Evolutionary conservation across 2,888 invertebrate species (phyloP).

Genomic region (Drosophila maculinotata): DNA sequence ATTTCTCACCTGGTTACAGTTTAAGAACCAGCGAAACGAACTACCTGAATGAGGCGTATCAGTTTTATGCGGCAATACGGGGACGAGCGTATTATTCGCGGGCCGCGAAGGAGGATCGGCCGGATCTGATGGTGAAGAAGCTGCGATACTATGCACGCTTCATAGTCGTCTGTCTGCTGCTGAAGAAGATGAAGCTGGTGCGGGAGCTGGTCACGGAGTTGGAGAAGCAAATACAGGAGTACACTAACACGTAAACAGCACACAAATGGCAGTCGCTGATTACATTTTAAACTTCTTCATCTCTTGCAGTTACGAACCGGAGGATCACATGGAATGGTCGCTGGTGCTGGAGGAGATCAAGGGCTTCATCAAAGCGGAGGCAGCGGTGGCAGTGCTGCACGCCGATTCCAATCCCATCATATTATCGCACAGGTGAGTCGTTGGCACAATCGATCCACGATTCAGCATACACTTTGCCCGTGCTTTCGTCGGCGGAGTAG

Average conservation of each 20-base stretch:
- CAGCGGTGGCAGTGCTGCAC: conserved; percentile 94
- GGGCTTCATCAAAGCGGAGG: conserved; percentile 96
- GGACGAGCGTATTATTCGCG: conserved; percentile 97
- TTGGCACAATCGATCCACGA: conserved; percentile 52
- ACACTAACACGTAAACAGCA: conserved; percentile 90
- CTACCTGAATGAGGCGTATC: conserved; percentile 97
- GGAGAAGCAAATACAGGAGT: conserved; percentile 97
- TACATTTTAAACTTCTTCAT: conserved; percentile 6
- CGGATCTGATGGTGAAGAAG: conserved; percentile 98
- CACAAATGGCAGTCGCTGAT: conserved; percentile 20
- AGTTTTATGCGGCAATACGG: conserved; percentile 97
- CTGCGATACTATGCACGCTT: conserved; percentile 97
- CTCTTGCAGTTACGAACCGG: conserved; percentile 92
- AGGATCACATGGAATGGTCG: conserved; percentile 98
- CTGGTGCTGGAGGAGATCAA: conserved; percentile 97
- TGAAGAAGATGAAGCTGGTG: conserved; percentile 97
- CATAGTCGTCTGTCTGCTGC: conserved; percentile 96
- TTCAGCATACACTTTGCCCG: conserved; percentile 83
- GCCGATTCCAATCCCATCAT: conserved; percentile 94
- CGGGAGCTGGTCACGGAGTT: conserved; percentile 96
- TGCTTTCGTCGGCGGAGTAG: conserved; percentile 85
- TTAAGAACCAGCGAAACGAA: conserved; percentile 98
- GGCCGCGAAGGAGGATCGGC: conserved; percentile 96
- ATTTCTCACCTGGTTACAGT: conserved; percentile 86
- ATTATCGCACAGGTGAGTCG: conserved; percentile 92